phyloP scores from a whole-genome alignment of 2,113 vertebrate genomes.

The Seriola quinqueradiata region DNA sequence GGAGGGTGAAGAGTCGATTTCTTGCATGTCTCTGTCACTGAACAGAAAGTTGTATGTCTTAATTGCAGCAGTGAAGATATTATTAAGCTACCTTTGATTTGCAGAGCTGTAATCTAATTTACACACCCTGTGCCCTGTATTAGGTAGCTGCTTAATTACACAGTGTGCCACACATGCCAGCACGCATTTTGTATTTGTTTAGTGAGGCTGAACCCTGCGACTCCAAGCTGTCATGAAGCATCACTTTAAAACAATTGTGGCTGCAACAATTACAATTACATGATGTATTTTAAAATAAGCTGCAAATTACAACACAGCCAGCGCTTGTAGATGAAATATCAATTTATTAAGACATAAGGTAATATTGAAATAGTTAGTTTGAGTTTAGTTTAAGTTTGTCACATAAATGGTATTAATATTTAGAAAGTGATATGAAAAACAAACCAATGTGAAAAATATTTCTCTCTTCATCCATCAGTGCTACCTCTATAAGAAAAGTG shows the following conservation, averaged over 20 bases:
- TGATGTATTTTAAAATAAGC: neutral
- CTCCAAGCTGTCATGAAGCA: neutral
- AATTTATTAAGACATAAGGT: neutral
- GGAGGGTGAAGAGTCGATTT: constrained; percentile 29
- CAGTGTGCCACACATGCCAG: constrained; percentile 13
- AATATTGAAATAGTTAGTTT: neutral
- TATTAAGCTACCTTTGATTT: constrained; percentile 60
- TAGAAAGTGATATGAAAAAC: neutral
- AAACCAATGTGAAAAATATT: neutral
- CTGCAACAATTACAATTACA: neutral
- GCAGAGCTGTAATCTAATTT: constrained; percentile 62
- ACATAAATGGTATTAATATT: neutral
- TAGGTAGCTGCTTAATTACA: constrained; percentile 56
- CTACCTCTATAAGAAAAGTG: neutral
- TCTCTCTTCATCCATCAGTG: neutral
- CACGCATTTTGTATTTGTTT: neutral
- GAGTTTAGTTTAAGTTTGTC: neutral
- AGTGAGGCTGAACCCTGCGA: constrained; percentile 13
- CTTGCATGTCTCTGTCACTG: constrained; percentile 38
- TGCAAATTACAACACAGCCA: neutral
- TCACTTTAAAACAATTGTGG: constrained; percentile 22
- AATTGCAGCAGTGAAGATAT: constrained; percentile 62
- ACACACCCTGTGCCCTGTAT: constrained; percentile 43
- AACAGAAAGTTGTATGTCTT: constrained; percentile 37
- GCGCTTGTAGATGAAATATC: neutral